Conservation (phyloP, 2,888 invertebrate genomes). For the Heliothis peltigera region DNA sequence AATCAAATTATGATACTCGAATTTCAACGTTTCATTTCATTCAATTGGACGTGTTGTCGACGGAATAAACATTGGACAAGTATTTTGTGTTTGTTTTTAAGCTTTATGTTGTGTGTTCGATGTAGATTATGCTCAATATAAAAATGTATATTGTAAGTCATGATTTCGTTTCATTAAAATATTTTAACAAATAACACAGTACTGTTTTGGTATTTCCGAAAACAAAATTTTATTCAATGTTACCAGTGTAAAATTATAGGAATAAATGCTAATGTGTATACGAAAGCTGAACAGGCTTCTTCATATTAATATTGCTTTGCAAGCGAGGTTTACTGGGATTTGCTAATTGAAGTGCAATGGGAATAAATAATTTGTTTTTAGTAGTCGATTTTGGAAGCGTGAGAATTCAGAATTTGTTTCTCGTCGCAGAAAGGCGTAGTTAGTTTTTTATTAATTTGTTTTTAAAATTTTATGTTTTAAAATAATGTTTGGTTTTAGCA, state of each 20-base stretch:
- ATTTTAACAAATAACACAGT: too few species aligned
- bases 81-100: constrained; percentile 27
- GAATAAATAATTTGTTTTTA: constrained; percentile 60
- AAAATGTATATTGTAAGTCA: too few species aligned
- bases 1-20: constrained; percentile 60
- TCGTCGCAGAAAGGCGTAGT: constrained; percentile 40
- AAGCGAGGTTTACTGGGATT: constrained; percentile 40
- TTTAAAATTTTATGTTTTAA: not conserved
- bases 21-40: constrained; percentile 56
- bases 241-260: too few species aligned
- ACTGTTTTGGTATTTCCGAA: too few species aligned
- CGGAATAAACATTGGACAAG: constrained; percentile 19
- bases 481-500: not conserved
- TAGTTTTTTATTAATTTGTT: constrained; percentile 32
- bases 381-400: constrained; percentile 64
- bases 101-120: too few species aligned
- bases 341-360: constrained; percentile 68
- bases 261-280: not conserved
- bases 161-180: too few species aligned
- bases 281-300: constrained; percentile 26
- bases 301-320: constrained; percentile 13
- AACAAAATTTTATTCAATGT: too few species aligned
- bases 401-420: constrained; percentile 55
- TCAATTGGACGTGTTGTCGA: constrained; percentile 34
- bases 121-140: too few species aligned